Evolutionary conservation across 2,113 vertebrate species (phyloP), one percentile per base, ranked within the genome.

Genomic region (Mohoua ochrocephala): DNA sequence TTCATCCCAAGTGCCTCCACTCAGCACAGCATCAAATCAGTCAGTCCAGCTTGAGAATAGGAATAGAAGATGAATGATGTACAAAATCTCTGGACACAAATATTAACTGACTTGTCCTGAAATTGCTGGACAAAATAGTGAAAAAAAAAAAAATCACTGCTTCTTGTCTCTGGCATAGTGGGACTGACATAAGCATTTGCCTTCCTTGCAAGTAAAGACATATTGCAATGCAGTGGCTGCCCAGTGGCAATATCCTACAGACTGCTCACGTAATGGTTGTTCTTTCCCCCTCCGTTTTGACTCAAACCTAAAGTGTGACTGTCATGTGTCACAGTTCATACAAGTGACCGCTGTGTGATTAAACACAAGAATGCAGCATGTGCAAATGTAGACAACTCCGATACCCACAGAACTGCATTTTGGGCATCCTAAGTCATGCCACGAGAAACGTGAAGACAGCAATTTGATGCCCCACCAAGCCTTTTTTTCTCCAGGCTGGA

Each of bases 91-190:
- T 1, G 5, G 35, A 69, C 39, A 44, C 35, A 83, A 82, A 54
- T 54, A 69, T 84, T 76, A 76, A 82, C 70, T 54, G 63, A 65
- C 8, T 76, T 85, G 50, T 94, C 84, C 94, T 80, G 68, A 95
- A 93, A 90, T 63, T 63, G 19, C 75, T 90, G 81, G 60, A 30
- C 74, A 73, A 71, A 19, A 33, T 18, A 64, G 59, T 21, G 54
- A 28, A 71, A 84, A 93, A 93, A 28, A 71, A 84, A 93, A 69
- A 87, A 73, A 61, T 39, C 50, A 63, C 45, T 69, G 47, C 30
- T 65, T 83, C 80, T 81, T 57, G 12, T 65, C 42, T 64, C 33
- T 74, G 33, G 39, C 49, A 33, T 6, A 56, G 53, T 69, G n/a
- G 26, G 49, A 69, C 67, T 88, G 50, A 93, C 83, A 76, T 24